A percentile compares a stretch with the other conserved stretches of the same genome.
Evolutionary conservation across 2,888 invertebrate species (phyloP).

Genomic region (Eristalis pertinax): DNA sequence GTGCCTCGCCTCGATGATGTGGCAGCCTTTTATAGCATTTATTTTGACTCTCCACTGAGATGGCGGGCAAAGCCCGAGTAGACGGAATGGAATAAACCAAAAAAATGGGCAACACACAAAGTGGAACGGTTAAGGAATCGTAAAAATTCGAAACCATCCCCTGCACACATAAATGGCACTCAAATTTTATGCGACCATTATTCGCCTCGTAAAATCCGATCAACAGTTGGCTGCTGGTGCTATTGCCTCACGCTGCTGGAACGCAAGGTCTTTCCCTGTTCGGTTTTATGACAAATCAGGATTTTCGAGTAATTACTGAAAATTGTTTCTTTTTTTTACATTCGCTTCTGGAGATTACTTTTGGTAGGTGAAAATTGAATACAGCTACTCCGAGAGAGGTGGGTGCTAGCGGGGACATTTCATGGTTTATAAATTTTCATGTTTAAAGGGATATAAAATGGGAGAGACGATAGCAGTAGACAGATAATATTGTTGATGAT

Average conservation of each 20-base stretch:
- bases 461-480: neutral
- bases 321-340: constrained; percentile 57
- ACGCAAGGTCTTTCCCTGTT: constrained; percentile 48
- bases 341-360: constrained; percentile 55
- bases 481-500: neutral
- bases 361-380: constrained; percentile 70
- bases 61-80: constrained; percentile 1
- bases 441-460: constrained; percentile 17
- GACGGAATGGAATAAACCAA: constrained; percentile 8
- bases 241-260: constrained; percentile 4
- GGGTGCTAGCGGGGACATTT: constrained; percentile 36
- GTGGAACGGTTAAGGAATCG: constrained; percentile 69
- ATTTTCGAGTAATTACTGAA: constrained; percentile 74
- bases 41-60: constrained; percentile 32
- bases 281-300: constrained; percentile 75
- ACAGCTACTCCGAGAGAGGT: constrained; percentile 38
- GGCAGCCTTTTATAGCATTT: constrained; percentile 40
- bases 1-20: constrained; percentile 33
- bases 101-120: constrained; percentile 53
- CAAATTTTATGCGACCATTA: constrained; percentile 81
- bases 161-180: constrained; percentile 75
- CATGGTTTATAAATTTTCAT: constrained; percentile 58
- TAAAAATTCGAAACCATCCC: constrained; percentile 62
- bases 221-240: constrained; percentile 77
- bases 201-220: constrained; percentile 79